phyloP scores from a whole-genome alignment of 2,797 vertebrate genomes.

The Schizopygopsis pylzovi region DNA sequence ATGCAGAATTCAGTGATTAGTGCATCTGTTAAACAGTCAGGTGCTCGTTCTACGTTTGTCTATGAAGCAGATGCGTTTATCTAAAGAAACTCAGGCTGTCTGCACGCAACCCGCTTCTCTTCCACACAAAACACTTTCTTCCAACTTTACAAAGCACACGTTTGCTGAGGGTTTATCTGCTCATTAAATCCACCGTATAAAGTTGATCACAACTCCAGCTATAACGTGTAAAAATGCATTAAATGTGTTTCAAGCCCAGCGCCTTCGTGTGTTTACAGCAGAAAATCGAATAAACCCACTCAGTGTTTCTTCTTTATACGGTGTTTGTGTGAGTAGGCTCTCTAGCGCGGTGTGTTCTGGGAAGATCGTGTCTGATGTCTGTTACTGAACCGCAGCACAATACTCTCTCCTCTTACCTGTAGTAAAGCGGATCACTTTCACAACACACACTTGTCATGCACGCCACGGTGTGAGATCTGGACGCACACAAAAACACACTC shows the following conservation, averaged over 20 bases:
- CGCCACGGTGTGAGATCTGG: too few species aligned
- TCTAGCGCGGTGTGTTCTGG: slow-evolving; percentile 27
- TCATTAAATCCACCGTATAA: slow-evolving; percentile 17
- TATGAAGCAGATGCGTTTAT: slow-evolving; percentile 2
- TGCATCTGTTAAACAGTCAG: neutral
- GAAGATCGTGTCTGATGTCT: slow-evolving; percentile 23
- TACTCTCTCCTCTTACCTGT: neutral
- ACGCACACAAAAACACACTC: neutral
- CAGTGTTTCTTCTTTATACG: neutral
- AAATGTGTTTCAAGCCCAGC: neutral
- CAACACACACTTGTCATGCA: neutral
- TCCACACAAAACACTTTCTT: neutral
- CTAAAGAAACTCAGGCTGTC: slow-evolving; percentile 15
- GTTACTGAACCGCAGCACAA: neutral
- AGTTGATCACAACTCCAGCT: neutral
- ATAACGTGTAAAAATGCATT: neutral
- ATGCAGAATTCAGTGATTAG: neutral
- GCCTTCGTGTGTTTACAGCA: neutral
- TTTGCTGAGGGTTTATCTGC: slow-evolving; percentile 2
- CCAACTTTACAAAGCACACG: neutral
- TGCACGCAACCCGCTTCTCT: neutral
- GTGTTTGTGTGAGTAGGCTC: neutral
- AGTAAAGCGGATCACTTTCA: neutral
- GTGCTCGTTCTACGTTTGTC: neutral
- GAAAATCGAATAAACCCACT: neutral